Base-by-base conservation (phyloP, 2,797 vertebrate genomes). In the Holocentrus rufus region DNA sequence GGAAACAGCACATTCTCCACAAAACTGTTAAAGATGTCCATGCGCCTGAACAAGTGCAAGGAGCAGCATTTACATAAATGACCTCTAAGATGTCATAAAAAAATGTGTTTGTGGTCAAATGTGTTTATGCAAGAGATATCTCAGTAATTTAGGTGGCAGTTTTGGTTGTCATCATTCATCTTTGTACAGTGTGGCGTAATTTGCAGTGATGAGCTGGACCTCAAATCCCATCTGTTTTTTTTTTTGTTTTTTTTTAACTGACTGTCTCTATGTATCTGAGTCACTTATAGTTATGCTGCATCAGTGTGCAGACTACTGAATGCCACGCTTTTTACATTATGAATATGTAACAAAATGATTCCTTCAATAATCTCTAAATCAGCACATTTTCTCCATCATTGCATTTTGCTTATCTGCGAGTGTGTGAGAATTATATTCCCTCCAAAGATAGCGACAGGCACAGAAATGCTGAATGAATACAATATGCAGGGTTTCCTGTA, bases 401-500 rank as follows among this genome's bases (percentile, higher is more conserved):
- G 17, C 50, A 70, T 69, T 70, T 76, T 63, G 30, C 61, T 72
- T 74, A 66, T 83, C 74, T 76, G 52, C 50, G 22, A 10, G 57
- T 27, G 68, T 76, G 36, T 39, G 52, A 68, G 36, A 36, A 31
- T 69, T 61, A 72, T 30, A 49, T 87, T 25, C 66, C 42, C 56
- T 54, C 69, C 18, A 27, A 71, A 36, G 42, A 66, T 18, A 84
- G 72, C 52, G 80, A 76, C 69, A 69, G 44, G 65, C 69, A 10
- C 46, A 55, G 44, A 27, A 25, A 72, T 50, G 55, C 65, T 49
- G 39, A 69, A 74, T 77, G 62, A 80, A 80, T 64, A 50, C 61
- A 83, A 71, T 58, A 76, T 65, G 57, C 64, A 65, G 65, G 36
- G 68, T 52, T 65, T 80, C 46, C 76, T 64, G 65, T 23, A 8